Base-by-base conservation (phyloP, 2,113 vertebrate genomes). In the Calypte anna region DNA sequence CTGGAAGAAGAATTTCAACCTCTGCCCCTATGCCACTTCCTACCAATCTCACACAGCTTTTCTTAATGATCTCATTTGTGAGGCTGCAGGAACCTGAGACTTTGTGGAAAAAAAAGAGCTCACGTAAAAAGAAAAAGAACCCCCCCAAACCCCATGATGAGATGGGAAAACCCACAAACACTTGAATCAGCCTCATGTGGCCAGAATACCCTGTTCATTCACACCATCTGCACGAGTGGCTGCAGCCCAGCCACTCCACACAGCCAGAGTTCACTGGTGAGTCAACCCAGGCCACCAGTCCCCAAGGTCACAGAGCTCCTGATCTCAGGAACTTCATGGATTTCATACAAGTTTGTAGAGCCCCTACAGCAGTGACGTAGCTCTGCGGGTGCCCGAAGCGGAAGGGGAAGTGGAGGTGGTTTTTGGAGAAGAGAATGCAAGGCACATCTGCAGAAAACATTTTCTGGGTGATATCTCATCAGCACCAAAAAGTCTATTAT, bases 301-400 rank as follows among this genome's bases (percentile, higher is more conserved):
- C 84, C 44, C 3, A 0, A 1, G 31, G 70, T 36, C 86, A 80
- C 5, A 2, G 2, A 13, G 78, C 24, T 85, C 59, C 80, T 33
- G 25, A 43, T 27, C 55, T 51, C 0, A 1, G 63, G 51, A 59
- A 27, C 51, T 70, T 53, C 44, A 43, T 4, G 11, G 38, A 24
- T 38, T 77, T 74, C 27, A 1, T 20, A 54, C 13, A 20, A 69
- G 16, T 46, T 48, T 20, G 1, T 14, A 10, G 12, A 53, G 46
- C 4, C 3, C 59, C 19, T 36, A 33, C 50, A 57, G 50, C 55
- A 43, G 68, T 53, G 81, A 91, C 43, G 51, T 11, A 54, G 63
- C 4, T 2, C 44, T 8, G 14, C 1, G 2, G 38, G 21, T 1
- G 3, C 53, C 61, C 51, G 27, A n/a, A 82, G 40, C 0, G 16